Base-by-base conservation (phyloP, 2,888 invertebrate genomes). In the Brenthis daphne region DNA sequence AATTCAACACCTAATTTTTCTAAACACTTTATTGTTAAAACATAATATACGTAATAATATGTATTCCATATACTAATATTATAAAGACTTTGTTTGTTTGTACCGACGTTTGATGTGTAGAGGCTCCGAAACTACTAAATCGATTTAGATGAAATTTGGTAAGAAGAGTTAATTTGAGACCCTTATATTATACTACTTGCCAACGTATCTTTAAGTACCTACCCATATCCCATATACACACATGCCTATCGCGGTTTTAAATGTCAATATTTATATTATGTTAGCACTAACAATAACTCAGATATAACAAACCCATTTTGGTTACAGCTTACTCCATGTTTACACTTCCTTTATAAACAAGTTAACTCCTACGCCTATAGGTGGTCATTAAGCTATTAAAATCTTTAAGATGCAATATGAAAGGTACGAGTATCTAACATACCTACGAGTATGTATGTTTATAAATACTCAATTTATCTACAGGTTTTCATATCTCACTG, bases 281-380 rank as follows among this genome's bases (percentile, higher is more conserved):
- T 63, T 50, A 63, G 60, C 60, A 60, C 60, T 65, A 60, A 55
- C 60, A 55, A 48, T 68, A 57, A 60, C 64, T 55, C 64, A 64
- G 55, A 61, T 63, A 65, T 57, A 61, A 65, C 65, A 57, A 69
- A 69, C 61, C 48, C 53, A 63, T 69, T 65, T 68, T 56, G 51
- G 57, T 65, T 57, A 57, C 65, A 37, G 69, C 69, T 61, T 60
- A 69, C 56, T 65, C 60, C 64, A 60, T 68, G 64, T 67, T 43
- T 67, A 56, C 55, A 58, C 60, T 60, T 58, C 55, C 65, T 55
- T 54, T 43, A 47, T 65, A 61, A 69, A 69, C 69, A 69, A 51
- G 60, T 56, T 57, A 51, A 65, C 61, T 48, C 47, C 65, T 51
- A 65, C 61, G 53, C 51, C 65, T 51, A 65, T 51, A 58, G 37